Conservation (phyloP, 2,797 vertebrate species). For the Astyanax mexicanus region DNA sequence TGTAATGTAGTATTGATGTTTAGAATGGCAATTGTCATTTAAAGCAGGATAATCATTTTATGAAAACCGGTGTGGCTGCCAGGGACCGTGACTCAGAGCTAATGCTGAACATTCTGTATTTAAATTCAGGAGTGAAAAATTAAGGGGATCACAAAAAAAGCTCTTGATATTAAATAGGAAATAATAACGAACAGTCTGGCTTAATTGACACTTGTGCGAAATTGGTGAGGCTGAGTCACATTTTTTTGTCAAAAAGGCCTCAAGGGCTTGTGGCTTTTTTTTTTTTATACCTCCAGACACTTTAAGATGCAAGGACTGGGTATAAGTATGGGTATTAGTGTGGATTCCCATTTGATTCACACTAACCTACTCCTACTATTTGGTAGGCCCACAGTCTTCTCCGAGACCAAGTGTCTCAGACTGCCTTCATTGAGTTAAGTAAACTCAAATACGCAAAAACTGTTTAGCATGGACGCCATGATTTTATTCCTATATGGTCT, state of each 20-base stretch:
- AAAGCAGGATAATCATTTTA: constrained; percentile 40
- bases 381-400: too few species aligned
- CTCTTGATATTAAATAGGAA: constrained; percentile 9
- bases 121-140: constrained; percentile 33
- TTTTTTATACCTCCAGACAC: background rate
- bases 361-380: too few species aligned
- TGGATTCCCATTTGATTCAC: too few species aligned
- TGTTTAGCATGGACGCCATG: too few species aligned
- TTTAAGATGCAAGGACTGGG: too few species aligned
- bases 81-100: constrained; percentile 28
- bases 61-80: constrained; percentile 23
- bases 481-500: too few species aligned
- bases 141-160: background rate
- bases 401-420: too few species aligned
- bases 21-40: constrained; percentile 35
- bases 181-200: constrained; percentile 18
- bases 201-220: constrained; percentile 34
- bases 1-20: constrained; percentile 46
- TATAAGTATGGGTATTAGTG: too few species aligned
- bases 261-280: background rate
- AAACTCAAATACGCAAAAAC: too few species aligned
- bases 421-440: too few species aligned
- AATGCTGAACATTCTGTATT: constrained; percentile 38
- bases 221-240: constrained; percentile 35
- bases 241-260: background rate